These are phyloP conservation scores for Balaenoptera acutorostrata DNA, from an alignment of 2,113 vertebrate species.

Conservation along the genomic window DNA sequence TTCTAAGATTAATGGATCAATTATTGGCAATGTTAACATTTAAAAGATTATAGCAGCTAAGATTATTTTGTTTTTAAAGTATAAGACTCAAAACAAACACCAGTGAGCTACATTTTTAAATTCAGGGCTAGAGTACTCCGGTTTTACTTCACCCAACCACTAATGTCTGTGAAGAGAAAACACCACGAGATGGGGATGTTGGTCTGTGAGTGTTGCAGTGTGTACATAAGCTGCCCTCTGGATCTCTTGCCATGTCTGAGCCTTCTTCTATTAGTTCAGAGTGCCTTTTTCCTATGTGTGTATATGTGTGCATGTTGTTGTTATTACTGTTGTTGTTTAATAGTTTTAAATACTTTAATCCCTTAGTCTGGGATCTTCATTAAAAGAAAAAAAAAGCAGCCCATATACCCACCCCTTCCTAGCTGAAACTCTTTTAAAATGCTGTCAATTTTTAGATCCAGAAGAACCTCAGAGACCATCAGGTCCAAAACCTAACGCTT, in stretches of 20 bases:
- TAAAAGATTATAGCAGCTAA: neutral
- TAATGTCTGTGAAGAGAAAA: neutral
- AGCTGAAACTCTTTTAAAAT: neutral
- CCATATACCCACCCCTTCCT: neutral
- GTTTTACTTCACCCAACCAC: neutral
- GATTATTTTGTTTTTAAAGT: neutral
- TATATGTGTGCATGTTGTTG: accelerated
- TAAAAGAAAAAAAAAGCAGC: neutral
- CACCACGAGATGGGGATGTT: neutral
- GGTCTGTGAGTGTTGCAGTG: neutral
- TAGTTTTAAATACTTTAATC: neutral
- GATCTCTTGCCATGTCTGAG: neutral
- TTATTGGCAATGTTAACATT: neutral
- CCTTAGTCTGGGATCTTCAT: neutral
- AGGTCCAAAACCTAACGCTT: neutral
- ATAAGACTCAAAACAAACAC: neutral
- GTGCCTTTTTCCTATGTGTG: neutral
- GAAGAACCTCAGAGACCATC: neutral
- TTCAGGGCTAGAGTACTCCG: neutral
- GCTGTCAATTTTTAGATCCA: neutral
- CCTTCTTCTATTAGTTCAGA: neutral
- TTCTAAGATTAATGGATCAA: neutral
- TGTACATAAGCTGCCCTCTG: neutral
- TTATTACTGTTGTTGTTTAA: neutral
- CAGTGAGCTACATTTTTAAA: neutral